phyloP scores from a whole-genome alignment of 1,140 invertebrate species.

The Meloidogyne floridensis region DNA sequence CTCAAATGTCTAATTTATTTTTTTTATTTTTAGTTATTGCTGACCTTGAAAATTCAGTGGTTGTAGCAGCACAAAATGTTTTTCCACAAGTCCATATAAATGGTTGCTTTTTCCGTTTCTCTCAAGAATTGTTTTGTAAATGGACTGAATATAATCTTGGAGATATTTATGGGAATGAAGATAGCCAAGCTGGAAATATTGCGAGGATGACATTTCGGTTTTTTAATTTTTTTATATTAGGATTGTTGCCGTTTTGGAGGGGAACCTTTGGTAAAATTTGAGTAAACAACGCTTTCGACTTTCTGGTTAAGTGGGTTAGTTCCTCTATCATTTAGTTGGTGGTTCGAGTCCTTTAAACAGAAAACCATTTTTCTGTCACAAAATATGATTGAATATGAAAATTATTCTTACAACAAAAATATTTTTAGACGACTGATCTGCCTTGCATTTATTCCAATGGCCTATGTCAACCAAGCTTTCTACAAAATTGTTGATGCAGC shows the following conservation, averaged over 20 bases:
- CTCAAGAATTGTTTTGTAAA: neutral
- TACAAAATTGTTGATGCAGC: neutral
- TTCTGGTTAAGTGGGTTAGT: too few relatives aligned
- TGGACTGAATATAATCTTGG: neutral
- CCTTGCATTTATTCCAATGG: neutral
- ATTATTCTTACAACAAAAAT: too few relatives aligned
- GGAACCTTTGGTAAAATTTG: too few relatives aligned
- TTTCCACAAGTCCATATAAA: neutral
- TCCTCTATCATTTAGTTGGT: too few relatives aligned
- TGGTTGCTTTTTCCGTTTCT: neutral
- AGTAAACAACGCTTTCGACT: too few relatives aligned
- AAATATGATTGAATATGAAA: too few relatives aligned
- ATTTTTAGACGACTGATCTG: neutral
- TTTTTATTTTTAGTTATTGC: neutral
- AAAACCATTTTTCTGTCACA: too few relatives aligned
- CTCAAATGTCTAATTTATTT: neutral
- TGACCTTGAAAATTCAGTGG: neutral
- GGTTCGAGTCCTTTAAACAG: too few relatives aligned
- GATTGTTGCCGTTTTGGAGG: too few relatives aligned
- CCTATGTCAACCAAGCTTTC: neutral
- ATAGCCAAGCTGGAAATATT: constrained; percentile 2
- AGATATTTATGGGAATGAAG: neutral
- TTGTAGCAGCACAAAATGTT: neutral
- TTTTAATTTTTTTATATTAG: neutral
- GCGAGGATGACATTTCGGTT: constrained; percentile 5